phyloP scores from a whole-genome alignment of 2,113 vertebrate genomes.

The Onychostoma macrolepis region DNA sequence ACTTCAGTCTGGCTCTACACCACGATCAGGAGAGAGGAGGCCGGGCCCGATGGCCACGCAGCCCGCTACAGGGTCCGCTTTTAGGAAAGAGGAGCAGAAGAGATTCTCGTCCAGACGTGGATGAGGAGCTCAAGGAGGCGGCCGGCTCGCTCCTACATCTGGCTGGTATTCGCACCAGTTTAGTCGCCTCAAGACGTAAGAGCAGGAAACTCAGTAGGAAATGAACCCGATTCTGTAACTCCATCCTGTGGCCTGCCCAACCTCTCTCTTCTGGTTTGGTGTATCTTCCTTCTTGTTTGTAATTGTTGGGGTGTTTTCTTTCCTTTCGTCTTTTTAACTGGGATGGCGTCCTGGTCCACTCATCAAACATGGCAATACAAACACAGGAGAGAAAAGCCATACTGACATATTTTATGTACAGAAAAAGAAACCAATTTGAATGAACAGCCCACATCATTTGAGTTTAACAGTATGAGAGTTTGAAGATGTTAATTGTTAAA shows the following conservation, averaged over 20 bases:
- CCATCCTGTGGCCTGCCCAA: slow-evolving; percentile 44
- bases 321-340: slow-evolving; percentile 72
- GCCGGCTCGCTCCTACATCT: slow-evolving; percentile 97
- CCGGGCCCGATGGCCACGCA: slow-evolving; percentile 63
- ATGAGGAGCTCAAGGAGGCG: slow-evolving; percentile 97
- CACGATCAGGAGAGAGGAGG: slow-evolving; percentile 86
- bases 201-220: slow-evolving; percentile 92
- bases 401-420: slow-evolving; percentile 79
- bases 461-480: slow-evolving; percentile 45
- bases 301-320: slow-evolving; percentile 65
- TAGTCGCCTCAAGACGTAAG: slow-evolving; percentile 79
- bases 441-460: slow-evolving; percentile 53
- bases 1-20: slow-evolving; percentile 88
- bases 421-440: slow-evolving; percentile 58
- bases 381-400: slow-evolving; percentile 99
- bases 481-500: slow-evolving; percentile 62
- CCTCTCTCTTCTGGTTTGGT: slow-evolving; percentile 55
- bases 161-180: slow-evolving; percentile 91
- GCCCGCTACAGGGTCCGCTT: slow-evolving; percentile 72
- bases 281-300: slow-evolving; percentile 27
- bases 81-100: slow-evolving; percentile 76
- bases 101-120: slow-evolving; percentile 87
- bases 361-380: slow-evolving; percentile 81
- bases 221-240: slow-evolving; percentile 71
- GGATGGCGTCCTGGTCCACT: slow-evolving; percentile 66